Evolutionary conservation across 2,888 invertebrate species (phyloP), one percentile per base, ranked within the genome.

Genomic region (Trypoxylon attenuatum): DNA sequence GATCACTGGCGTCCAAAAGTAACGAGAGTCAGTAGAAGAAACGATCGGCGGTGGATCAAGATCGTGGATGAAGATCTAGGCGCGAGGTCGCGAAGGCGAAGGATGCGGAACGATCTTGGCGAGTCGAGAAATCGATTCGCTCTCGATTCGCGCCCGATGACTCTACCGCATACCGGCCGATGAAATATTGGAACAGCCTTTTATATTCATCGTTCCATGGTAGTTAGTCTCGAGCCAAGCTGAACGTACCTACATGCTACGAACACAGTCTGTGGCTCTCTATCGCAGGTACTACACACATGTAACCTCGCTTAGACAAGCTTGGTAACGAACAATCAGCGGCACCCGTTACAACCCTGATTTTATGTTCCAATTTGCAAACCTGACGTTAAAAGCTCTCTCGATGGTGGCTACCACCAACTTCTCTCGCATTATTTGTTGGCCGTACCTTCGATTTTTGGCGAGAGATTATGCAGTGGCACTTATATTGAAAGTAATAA

Each of bases 361-460:
- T 84, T 84, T 85, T 83, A 85, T 84, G 84, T 84, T 84, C 84
- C 84, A 85, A 84, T 85, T 84, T 84, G 84, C 85, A 84, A 85
- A 84, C 71, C 71, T 62, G 73, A 76, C 76, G 61, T 76, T 76
- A 76, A 76, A 76, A 62, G 76, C 71, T 64, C 57, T 41, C 66
- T 47, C 52, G 69, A 68, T 61, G 65, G 52, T 59, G 60, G 43
- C 63, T 58, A 50, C 60, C 69, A 53, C 63, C 47, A 39, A 43
- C 42, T 50, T 45, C 57, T 16, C 10, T 38, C 18, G 13, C 65
- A 39, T 23, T 59, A 16, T 50, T 56, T n/a, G n/a, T n/a, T n/a
- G n/a, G n/a, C n/a, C n/a, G n/a, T n/a, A n/a, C n/a, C n/a, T n/a
- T n/a, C n/a, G n/a, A n/a, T n/a, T n/a, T n/a, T n/a, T n/a, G n/a